Percentiles rank a stretch among this genome's conserved stretches.
phyloP scores from a whole-genome alignment of 2,888 invertebrate genomes.

The Callosobruchus maculatus region DNA sequence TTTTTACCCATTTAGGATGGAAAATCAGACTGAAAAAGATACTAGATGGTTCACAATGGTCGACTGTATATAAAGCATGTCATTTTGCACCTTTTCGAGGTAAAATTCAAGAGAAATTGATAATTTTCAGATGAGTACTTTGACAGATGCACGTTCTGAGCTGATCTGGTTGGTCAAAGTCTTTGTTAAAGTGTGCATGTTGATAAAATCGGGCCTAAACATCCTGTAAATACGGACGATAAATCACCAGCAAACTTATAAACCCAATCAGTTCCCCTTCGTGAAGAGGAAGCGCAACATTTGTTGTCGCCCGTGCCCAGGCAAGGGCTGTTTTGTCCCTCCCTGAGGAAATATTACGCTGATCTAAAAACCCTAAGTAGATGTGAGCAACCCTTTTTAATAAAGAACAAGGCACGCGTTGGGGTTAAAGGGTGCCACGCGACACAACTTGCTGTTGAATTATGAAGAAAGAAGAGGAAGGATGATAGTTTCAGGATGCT shows the following conservation, averaged over 20 bases:
- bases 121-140: too few relatives aligned
- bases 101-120: too few relatives aligned
- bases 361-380: conserved; percentile 36
- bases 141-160: too few relatives aligned
- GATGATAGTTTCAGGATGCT: not conserved
- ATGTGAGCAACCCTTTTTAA: conserved; percentile 45
- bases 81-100: too few relatives aligned
- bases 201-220: too few relatives aligned
- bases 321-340: conserved; percentile 22
- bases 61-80: too few relatives aligned
- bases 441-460: conserved; percentile 43
- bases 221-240: not conserved
- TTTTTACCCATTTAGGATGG: too few relatives aligned
- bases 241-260: not conserved
- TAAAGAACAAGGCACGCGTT: conserved; percentile 44
- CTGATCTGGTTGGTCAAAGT: too few relatives aligned
- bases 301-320: conserved; percentile 20
- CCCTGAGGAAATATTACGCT: conserved; percentile 42
- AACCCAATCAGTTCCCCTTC: conserved; percentile 3
- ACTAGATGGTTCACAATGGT: too few relatives aligned
- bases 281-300: conserved; percentile 16
- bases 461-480: conserved; percentile 31
- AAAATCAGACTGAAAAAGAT: too few relatives aligned
- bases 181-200: too few relatives aligned
- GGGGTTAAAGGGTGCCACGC: conserved; percentile 38